Evolutionary conservation across 2,113 vertebrate species (phyloP).

Genomic region (Hoplias malabaricus): DNA sequence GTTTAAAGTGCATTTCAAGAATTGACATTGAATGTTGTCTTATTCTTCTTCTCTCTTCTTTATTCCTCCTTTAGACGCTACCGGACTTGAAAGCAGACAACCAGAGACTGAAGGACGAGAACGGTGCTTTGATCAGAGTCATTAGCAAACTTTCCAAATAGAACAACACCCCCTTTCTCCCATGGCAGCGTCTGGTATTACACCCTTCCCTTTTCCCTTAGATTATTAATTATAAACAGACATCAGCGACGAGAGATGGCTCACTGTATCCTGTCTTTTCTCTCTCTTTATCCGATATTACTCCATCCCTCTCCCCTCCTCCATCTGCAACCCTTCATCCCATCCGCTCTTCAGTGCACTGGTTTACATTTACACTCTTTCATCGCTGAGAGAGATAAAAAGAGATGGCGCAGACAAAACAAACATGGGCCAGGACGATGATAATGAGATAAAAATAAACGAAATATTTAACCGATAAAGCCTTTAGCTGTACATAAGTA

Average conservation of each 20-base stretch:
- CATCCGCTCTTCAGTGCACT: slow-evolving; percentile 66
- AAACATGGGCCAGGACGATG: slow-evolving; percentile 83
- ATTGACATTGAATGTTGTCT: not conserved
- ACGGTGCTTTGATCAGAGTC: slow-evolving; percentile 94
- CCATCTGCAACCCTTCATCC: slow-evolving; percentile 3
- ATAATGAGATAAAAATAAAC: slow-evolving; percentile 59
- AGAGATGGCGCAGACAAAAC: slow-evolving; percentile 49
- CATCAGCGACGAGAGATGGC: slow-evolving; percentile 68
- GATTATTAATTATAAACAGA: slow-evolving; percentile 80
- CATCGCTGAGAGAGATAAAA: slow-evolving; percentile 71
- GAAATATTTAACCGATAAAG: slow-evolving; percentile 97
- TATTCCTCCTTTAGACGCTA: slow-evolving; percentile 80
- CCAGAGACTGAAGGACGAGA: slow-evolving; percentile 99
- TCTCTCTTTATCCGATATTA: not conserved
- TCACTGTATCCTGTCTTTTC: slow-evolving; percentile 20
- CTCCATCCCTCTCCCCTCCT: slow-evolving; percentile 5
- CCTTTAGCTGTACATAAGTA: slow-evolving; percentile 98
- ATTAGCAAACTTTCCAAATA: slow-evolving; percentile 97
- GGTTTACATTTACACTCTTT: slow-evolving; percentile 94
- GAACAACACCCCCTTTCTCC: slow-evolving; percentile 57
- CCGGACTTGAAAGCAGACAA: slow-evolving; percentile 99
- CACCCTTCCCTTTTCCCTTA: slow-evolving; percentile 71
- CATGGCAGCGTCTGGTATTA: slow-evolving; percentile 85
- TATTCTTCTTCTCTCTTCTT: slow-evolving; percentile 36
- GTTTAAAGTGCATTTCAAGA: not conserved